Evolutionary conservation across 2,113 vertebrate genomes (phyloP).

Genomic region (Pterophyllum scalare): DNA sequence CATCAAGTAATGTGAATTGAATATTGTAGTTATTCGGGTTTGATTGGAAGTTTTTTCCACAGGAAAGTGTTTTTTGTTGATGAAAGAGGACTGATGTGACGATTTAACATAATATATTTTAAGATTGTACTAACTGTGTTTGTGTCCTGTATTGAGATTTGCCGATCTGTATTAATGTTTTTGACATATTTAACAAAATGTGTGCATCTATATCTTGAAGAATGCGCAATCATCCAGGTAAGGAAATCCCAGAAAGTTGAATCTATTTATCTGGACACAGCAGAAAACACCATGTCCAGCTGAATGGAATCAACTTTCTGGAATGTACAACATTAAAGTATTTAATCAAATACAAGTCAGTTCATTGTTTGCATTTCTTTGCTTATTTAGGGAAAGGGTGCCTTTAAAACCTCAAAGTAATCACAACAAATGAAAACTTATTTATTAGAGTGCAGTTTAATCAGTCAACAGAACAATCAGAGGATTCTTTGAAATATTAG

Average conservation of each 20-base stretch:
- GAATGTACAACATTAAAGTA: neutral
- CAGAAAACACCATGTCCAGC: neutral
- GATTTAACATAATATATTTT: neutral
- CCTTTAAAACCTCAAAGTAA: neutral
- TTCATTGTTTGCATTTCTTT: constrained; percentile 33
- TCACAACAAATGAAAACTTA: constrained; percentile 16
- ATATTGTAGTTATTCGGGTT: constrained; percentile 4
- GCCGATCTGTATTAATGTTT: neutral
- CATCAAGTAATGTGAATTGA: constrained; percentile 26
- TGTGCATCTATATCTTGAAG: neutral
- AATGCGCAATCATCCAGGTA: neutral
- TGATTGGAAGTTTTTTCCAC: neutral
- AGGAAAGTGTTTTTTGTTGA: neutral
- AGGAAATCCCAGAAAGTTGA: neutral
- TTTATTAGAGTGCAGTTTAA: constrained; percentile 43
- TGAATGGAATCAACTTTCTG: neutral
- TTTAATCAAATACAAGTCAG: constrained; percentile 28
- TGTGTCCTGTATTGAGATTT: neutral
- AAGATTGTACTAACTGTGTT: neutral
- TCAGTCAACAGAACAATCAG: constrained; percentile 37
- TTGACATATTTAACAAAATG: constrained; percentile 1
- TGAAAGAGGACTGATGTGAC: neutral
- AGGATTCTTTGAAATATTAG: constrained; percentile 22
- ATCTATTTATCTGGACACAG: neutral
- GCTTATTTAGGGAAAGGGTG: constrained; percentile 15